Evolutionary conservation across 2,888 invertebrate species (phyloP).

Genomic region (Andrena chrysosceles): DNA sequence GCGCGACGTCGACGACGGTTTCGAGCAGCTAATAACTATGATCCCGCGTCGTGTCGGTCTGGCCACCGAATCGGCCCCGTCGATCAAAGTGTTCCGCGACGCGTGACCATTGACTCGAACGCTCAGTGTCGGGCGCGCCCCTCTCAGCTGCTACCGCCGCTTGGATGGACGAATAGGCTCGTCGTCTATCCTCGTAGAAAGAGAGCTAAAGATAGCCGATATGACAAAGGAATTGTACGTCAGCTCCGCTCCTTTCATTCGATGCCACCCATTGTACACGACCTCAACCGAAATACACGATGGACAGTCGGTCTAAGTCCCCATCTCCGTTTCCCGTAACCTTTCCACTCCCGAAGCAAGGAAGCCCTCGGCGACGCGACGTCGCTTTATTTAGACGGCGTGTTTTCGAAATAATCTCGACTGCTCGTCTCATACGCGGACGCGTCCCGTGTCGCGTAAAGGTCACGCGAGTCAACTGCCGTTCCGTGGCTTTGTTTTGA

Average conservation of each 20-base stretch:
- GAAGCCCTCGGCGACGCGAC: constrained; percentile 13
- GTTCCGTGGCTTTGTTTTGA: too few species aligned
- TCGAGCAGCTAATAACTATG: constrained; percentile 36
- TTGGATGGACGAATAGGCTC: background rate
- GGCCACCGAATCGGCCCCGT: constrained; percentile 39
- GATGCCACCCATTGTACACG: constrained; percentile 14
- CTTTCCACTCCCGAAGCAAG: constrained; percentile 23
- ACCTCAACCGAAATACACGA: constrained; percentile 41
- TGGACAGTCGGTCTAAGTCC: constrained; percentile 12
- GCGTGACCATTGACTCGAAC: constrained; percentile 55
- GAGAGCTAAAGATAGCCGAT: constrained; percentile 52
- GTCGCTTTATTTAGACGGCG: constrained; percentile 39
- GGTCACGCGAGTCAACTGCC: too few species aligned
- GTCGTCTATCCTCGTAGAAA: constrained; percentile 16
- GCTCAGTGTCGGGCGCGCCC: constrained; percentile 1
- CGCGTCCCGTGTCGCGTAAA: background rate
- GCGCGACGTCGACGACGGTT: constrained; percentile 21
- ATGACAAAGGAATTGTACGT: constrained; percentile 10
- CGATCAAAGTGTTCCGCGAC: constrained; percentile 42
- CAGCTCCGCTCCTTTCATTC: background rate
- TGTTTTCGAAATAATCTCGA: constrained; percentile 23
- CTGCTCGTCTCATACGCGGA: background rate
- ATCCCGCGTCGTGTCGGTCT: constrained; percentile 24
- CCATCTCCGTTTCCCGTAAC: constrained; percentile 23
- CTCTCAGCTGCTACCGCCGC: too few species aligned